Percentiles rank a stretch among this genome's conserved stretches.
Conservation (phyloP, 2,113 vertebrate genomes). For the Grallaria varia region DNA sequence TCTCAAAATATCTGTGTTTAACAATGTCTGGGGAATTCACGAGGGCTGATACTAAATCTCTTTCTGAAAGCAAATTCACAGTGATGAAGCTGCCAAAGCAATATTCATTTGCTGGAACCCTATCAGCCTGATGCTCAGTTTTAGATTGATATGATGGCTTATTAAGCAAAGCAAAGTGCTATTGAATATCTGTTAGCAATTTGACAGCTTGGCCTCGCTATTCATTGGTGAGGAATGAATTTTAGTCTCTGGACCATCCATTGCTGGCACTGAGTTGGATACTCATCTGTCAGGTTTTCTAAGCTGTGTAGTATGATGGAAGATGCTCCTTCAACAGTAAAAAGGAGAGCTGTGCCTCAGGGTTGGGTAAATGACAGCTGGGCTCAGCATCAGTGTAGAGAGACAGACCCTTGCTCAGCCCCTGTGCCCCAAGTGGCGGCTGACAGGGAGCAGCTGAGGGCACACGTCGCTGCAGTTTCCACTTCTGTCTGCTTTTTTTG, state of each 20-base stretch:
- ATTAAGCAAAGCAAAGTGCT: slow-evolving; percentile 53
- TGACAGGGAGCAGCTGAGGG: background rate
- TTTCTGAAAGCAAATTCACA: background rate
- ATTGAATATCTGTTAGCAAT: slow-evolving; percentile 45
- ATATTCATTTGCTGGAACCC: slow-evolving; percentile 47
- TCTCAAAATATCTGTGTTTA: slow-evolving; percentile 20
- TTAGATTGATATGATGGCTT: slow-evolving; percentile 49
- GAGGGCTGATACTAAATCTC: slow-evolving; percentile 25
- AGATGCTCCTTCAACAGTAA: background rate
- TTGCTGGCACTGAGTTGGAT: background rate
- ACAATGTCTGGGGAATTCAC: slow-evolving; percentile 1
- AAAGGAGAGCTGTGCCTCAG: background rate
- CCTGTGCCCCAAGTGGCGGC: background rate
- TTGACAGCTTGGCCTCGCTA: slow-evolving; percentile 10
- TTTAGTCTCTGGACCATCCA: slow-evolving; percentile 4
- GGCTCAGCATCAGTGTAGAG: background rate
- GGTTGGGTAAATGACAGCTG: background rate
- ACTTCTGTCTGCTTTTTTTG: background rate
- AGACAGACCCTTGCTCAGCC: background rate
- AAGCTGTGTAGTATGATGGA: background rate
- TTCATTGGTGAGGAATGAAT: background rate
- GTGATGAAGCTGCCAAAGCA: slow-evolving; percentile 34
- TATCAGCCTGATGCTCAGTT: slow-evolving; percentile 29
- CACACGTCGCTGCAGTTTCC: background rate
- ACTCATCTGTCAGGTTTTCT: background rate